Conservation (phyloP, 1,140 invertebrate species). For the Doryteuthis pealeii region DNA sequence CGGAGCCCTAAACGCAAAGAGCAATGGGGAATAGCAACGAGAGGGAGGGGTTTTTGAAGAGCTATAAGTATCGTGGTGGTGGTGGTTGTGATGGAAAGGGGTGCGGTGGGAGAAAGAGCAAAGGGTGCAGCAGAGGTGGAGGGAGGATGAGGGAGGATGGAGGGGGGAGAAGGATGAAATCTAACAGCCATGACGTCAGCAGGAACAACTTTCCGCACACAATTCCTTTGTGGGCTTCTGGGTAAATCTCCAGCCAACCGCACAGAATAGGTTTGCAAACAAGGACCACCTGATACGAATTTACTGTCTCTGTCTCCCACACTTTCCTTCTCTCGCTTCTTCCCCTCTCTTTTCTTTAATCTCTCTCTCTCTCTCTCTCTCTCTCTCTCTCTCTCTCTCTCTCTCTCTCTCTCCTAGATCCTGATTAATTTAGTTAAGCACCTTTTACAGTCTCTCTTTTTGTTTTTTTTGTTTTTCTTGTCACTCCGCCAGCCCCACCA, state of each 20-base stretch:
- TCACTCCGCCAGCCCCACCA: too few relatives aligned
- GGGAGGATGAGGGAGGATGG: background rate
- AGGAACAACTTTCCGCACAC: background rate
- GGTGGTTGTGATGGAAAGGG: background rate
- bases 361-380: background rate
- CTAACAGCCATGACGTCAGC: background rate
- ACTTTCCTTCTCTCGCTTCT: slow-evolving; percentile 12
- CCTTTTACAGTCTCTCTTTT: too few relatives aligned
- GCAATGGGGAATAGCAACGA: background rate
- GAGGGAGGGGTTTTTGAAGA: background rate
- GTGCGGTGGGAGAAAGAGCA: background rate
- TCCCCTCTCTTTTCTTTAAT: background rate
- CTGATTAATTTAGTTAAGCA: too few relatives aligned
- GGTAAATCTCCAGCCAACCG: background rate
- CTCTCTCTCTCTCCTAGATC: background rate
- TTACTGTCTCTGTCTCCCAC: background rate
- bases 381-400: background rate
- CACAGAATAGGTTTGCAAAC: background rate
- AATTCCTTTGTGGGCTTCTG: background rate
- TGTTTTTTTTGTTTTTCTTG: too few relatives aligned
- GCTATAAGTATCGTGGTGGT: too few relatives aligned
- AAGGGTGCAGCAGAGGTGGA: background rate
- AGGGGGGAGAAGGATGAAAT: background rate
- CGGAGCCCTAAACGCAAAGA: background rate
- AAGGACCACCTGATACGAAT: background rate